Evolutionary conservation across 2,113 vertebrate species (phyloP).

Genomic region (Halcyon malimbica): DNA sequence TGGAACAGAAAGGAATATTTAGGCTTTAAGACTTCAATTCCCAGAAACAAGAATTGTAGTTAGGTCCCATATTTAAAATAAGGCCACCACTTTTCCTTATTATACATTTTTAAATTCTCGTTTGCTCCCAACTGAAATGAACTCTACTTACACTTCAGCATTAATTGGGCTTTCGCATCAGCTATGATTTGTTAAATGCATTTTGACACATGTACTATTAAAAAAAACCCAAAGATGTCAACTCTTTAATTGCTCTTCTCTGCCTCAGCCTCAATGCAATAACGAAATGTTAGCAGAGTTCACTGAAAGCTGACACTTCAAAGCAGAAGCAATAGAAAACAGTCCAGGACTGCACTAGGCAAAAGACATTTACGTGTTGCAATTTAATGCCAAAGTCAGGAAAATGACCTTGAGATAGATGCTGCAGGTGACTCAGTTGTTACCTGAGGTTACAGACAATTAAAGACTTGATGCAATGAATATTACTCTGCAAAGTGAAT

Average conservation of each 20-base stretch:
- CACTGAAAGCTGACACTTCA: slow-evolving; percentile 19
- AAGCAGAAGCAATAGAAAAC: slow-evolving; percentile 21
- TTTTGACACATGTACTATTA: slow-evolving; percentile 41
- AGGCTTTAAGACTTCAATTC: not conserved
- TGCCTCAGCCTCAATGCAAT: not conserved
- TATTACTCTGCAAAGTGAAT: not conserved
- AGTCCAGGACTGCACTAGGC: not conserved
- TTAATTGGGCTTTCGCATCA: slow-evolving; percentile 48
- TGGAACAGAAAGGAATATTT: slow-evolving; percentile 56
- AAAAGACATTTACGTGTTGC: not conserved
- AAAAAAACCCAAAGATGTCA: slow-evolving; percentile 39
- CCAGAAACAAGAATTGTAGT: not conserved
- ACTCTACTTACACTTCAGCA: slow-evolving; percentile 11
- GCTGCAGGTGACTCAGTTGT: not conserved
- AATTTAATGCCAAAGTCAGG: not conserved
- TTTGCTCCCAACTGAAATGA: slow-evolving; percentile 2
- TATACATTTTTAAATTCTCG: not conserved
- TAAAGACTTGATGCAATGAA: not conserved
- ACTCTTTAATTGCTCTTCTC: slow-evolving; percentile 47
- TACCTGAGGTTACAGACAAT: not conserved
- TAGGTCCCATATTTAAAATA: not conserved
- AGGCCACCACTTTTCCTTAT: not conserved
- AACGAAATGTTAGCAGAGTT: slow-evolving; percentile 26
- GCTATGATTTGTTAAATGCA: slow-evolving; percentile 23
- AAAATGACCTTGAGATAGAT: not conserved